These are phyloP conservation scores for Sesamia nonagrioides DNA, from an alignment of 1,140 invertebrate species.

Conservation along the genomic window DNA sequence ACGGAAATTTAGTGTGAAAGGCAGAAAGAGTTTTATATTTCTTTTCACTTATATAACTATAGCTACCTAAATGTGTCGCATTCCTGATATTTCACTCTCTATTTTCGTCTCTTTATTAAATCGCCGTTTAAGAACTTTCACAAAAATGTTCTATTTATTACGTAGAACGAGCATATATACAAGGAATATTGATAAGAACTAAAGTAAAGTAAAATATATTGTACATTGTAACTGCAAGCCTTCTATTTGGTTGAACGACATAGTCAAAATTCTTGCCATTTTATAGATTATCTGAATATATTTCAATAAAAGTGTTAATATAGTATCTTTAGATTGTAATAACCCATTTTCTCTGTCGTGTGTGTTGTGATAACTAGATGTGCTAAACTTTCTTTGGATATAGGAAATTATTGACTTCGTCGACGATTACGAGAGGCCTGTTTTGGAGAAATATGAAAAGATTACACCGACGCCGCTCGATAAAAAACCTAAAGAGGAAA, in stretches of 20 bases:
- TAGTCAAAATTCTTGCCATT: constrained; percentile 9
- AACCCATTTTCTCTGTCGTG: constrained; percentile 62
- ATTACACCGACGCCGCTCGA: constrained; percentile 83
- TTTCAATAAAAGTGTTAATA: constrained; percentile 7
- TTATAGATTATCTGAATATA: neutral
- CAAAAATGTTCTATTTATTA: too few species aligned
- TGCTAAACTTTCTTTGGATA: constrained; percentile 77
- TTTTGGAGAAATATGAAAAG: constrained; percentile 88
- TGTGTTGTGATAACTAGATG: constrained; percentile 81
- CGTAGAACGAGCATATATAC: too few species aligned
- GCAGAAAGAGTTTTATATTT: too few species aligned
- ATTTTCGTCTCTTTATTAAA: too few species aligned
- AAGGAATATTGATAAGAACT: too few species aligned
- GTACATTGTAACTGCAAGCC: neutral
- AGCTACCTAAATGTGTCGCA: too few species aligned
- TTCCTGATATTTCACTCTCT: too few species aligned
- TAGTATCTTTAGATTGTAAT: constrained; percentile 51
- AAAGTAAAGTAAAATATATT: too few species aligned
- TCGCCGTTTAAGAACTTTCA: too few species aligned
- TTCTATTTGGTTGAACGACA: neutral
- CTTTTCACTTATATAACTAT: too few species aligned
- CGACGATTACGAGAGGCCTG: constrained; percentile 89
- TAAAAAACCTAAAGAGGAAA: constrained; percentile 82
- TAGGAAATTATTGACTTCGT: constrained; percentile 87
- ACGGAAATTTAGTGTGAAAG: too few species aligned